Evolutionary conservation across 2,113 vertebrate genomes (phyloP).

Genomic region (Zootoca vivipara): DNA sequence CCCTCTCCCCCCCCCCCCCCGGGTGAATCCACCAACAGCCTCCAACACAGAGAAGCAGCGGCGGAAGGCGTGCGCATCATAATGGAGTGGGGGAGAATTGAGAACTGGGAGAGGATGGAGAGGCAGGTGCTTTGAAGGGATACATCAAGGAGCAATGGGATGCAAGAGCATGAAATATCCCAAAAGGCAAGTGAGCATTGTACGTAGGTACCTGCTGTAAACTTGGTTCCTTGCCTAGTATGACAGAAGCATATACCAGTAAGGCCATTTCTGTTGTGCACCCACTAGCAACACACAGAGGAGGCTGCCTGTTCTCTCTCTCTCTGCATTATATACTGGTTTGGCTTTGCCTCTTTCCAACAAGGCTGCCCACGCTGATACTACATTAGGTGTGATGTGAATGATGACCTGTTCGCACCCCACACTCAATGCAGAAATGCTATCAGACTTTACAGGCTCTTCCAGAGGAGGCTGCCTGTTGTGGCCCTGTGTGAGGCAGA

Average conservation of each 20-base stretch:
- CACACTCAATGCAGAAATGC: neutral
- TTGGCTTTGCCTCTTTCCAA: neutral
- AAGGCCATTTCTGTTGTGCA: neutral
- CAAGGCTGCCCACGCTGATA: neutral
- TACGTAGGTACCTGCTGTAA: constrained; percentile 37
- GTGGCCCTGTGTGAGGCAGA: neutral
- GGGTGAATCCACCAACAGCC: neutral
- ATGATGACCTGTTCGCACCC: neutral
- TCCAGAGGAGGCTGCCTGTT: neutral
- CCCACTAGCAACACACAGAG: neutral
- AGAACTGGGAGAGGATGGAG: neutral
- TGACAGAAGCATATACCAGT: neutral
- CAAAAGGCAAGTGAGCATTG: neutral
- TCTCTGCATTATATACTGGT: neutral
- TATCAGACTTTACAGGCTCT: neutral
- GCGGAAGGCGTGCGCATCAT: neutral
- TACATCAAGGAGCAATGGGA: constrained; percentile 5
- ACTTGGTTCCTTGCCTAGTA: constrained; percentile 14
- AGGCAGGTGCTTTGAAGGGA: neutral
- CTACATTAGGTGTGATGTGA: neutral
- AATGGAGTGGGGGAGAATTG: neutral
- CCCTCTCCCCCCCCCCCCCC: neutral
- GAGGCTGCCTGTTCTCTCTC: neutral
- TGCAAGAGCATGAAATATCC: neutral
- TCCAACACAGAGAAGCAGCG: neutral